These are phyloP conservation scores for Lycorma delicatula DNA, from an alignment of 1,140 invertebrate genomes.

Conservation along the genomic window DNA sequence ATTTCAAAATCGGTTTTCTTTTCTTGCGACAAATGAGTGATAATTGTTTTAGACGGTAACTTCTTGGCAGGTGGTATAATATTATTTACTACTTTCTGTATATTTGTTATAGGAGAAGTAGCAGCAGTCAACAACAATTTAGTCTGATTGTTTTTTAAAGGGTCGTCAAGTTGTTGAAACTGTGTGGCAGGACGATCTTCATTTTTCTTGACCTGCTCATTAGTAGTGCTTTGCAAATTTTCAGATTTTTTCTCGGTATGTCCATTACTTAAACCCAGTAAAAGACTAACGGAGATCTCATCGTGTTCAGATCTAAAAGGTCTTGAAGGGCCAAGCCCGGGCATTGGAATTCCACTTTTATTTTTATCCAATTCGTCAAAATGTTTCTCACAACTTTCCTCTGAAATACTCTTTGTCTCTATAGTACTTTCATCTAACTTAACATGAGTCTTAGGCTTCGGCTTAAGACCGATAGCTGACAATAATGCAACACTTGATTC, in stretches of 20 bases:
- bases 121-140: too few relatives aligned
- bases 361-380: not conserved
- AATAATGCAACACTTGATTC: not conserved
- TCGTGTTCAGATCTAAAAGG: conserved; percentile 19
- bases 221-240: too few relatives aligned
- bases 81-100: too few relatives aligned
- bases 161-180: too few relatives aligned
- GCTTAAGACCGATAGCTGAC: conserved; percentile 8
- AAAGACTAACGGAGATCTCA: conserved; percentile 21
- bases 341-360: not conserved
- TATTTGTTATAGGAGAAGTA: too few relatives aligned
- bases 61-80: too few relatives aligned
- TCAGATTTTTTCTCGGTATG: not conserved
- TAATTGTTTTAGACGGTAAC: too few relatives aligned
- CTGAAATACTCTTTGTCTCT: not conserved
- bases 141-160: too few relatives aligned
- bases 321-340: not conserved
- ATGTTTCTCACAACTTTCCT: not conserved
- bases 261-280: conserved; percentile 19
- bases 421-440: not conserved
- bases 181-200: too few relatives aligned
- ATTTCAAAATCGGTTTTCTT: too few relatives aligned
- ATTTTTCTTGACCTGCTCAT: too few relatives aligned
- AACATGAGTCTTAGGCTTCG: not conserved
- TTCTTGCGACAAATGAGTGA: too few relatives aligned